These are phyloP conservation scores for Eonycteris spelaea DNA, from an alignment of 2,113 vertebrate species.

Conservation along the genomic window DNA sequence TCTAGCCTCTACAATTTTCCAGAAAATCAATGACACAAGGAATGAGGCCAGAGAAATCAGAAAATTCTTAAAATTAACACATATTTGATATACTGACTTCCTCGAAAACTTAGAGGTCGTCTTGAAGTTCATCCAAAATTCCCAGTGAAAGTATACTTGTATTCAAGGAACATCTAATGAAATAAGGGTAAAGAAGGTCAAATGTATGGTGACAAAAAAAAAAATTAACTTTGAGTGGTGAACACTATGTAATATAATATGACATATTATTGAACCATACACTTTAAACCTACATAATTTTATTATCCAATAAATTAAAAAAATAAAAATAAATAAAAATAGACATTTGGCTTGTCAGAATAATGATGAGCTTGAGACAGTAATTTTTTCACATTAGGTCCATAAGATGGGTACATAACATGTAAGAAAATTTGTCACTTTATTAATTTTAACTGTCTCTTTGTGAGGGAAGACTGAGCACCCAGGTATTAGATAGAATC, in stretches of 20 bases:
- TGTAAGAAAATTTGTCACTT: neutral
- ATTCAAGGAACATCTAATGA: neutral
- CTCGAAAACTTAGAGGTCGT: neutral
- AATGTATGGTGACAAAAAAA: no score
- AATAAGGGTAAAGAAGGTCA: no score
- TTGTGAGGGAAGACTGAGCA: neutral
- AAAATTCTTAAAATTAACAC: neutral
- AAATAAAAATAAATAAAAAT: no score
- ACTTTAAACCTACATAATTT: no score
- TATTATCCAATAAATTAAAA: no score
- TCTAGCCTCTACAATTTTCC: neutral
- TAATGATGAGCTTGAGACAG: neutral
- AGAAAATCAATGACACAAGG: neutral
- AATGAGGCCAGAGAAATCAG: neutral
- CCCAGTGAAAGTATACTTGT: neutral
- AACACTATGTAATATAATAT: no score
- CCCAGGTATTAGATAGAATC: neutral
- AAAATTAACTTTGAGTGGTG: no score
- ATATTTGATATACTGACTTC: neutral
- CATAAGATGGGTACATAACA: neutral
- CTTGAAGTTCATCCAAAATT: neutral
- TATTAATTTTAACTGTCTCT: neutral
- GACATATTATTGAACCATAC: no score
- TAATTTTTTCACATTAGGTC: neutral
- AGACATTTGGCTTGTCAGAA: neutral